These are phyloP conservation scores for Agrilus biguttatus DNA, from an alignment of 2,888 invertebrate genomes.

Conservation along the genomic window DNA sequence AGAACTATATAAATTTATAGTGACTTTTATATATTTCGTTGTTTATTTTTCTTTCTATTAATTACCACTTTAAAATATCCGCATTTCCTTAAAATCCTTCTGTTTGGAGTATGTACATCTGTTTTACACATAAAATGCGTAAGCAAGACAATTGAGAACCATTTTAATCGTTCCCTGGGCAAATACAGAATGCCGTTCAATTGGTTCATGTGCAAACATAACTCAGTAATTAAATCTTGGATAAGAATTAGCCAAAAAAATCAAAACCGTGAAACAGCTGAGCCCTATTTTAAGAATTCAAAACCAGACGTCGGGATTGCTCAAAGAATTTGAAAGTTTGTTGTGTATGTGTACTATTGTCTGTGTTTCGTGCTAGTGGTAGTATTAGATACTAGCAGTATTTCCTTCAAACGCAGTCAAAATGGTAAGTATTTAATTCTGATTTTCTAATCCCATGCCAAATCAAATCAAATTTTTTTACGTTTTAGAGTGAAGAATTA, in stretches of 20 bases:
- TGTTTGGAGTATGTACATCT: too few relatives aligned
- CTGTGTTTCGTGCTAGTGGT: constrained; percentile 4
- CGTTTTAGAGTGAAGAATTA: constrained; percentile 46
- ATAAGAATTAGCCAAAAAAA: constrained; percentile 8
- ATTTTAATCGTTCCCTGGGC: background rate
- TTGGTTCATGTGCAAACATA: too few relatives aligned
- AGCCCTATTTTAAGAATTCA: constrained; percentile 11
- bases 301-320: constrained; percentile 5
- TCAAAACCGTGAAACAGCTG: constrained; percentile 9
- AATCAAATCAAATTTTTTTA: constrained; percentile 1
- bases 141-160: too few relatives aligned
- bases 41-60: too few relatives aligned
- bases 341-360: constrained; percentile 1
- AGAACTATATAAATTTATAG: too few relatives aligned
- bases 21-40: too few relatives aligned
- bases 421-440: constrained; percentile 3
- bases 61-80: too few relatives aligned
- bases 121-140: too few relatives aligned
- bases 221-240: background rate
- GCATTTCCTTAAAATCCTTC: too few relatives aligned
- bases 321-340: constrained; percentile 7
- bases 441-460: too few relatives aligned
- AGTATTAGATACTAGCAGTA: background rate
- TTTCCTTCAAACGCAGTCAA: background rate
- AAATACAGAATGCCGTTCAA: constrained; percentile 1